Evolutionary conservation across 2,797 vertebrate genomes (phyloP), one percentile per base, ranked within the genome.

Genomic region (Oreochromis mossambicus): DNA sequence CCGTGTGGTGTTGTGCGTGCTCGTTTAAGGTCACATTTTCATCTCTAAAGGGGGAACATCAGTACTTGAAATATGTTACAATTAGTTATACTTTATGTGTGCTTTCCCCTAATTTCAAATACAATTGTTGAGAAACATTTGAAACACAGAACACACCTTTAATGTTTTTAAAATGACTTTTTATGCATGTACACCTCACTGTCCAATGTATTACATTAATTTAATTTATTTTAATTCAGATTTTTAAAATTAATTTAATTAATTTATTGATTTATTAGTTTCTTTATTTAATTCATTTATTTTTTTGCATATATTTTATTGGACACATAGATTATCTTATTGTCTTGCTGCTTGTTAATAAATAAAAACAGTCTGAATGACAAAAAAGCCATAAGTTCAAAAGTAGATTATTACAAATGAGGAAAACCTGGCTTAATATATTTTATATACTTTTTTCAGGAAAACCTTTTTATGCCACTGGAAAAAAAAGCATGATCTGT

Each of bases 161-260:
- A 29, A 58, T 58, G 14, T 58, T 58, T 32, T 1, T 15, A 15
- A 66, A n/a, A 38, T 13, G 4, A 21, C 8, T 24, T 41, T 66
- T 66, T 66, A 66, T 13, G 34, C 11, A 2, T 38, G 34, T 21
- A 66, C 4, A 66, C 32, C 17, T 66, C 13, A 66, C 19, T 2
- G 34, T 66, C 34, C 34, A 38, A n/a, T 38, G 3, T 5, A 4
- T 5, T 41, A 41, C 38, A 11, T 63, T 63, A n/a, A 38, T 0
- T 21, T 29, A 34, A 61, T 61, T 17, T n/a, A 0, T 61, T 61
- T 61, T 7, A 34, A 61, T 61, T 36, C 58, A 36, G 32, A 36
- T 36, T 32, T 2, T 4, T 61, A 1, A n/a, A 12, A 12, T 61
- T n/a, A n/a, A 7, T n/a, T 13, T 0, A 8, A 14, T 14, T 21